Percentiles rank a stretch among this genome's conserved stretches.
Conservation (phyloP, 2,888 invertebrate genomes). For the Phorcus lineatus region DNA sequence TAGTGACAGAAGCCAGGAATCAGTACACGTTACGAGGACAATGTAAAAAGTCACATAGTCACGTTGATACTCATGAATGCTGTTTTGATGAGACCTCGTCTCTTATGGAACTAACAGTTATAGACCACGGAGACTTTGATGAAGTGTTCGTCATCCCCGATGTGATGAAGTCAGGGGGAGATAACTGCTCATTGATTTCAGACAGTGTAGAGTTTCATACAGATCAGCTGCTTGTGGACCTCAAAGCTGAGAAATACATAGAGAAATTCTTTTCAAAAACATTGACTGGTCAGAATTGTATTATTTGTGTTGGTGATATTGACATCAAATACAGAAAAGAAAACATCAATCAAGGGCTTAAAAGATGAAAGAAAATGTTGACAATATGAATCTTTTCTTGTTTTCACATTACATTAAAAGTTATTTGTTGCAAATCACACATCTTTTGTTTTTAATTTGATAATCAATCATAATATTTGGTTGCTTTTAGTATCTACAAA, state of each 20-base stretch:
- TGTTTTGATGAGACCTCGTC: constrained; percentile 35
- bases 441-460: too few relatives aligned
- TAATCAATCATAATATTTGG: too few relatives aligned
- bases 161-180: constrained; percentile 48
- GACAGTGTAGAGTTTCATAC: constrained; percentile 44
- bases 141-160: constrained; percentile 32
- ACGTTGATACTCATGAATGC: constrained; percentile 39
- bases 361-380: too few relatives aligned
- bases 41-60: background rate
- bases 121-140: constrained; percentile 30
- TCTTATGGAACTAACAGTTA: constrained; percentile 33
- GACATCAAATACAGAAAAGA: constrained; percentile 25
- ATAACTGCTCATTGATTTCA: constrained; percentile 48
- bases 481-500: too few relatives aligned
- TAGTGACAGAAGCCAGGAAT: constrained; percentile 20
- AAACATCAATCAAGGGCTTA: too few relatives aligned
- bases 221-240: constrained; percentile 43
- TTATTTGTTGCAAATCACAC: too few relatives aligned
- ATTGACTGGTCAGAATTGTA: constrained; percentile 30
- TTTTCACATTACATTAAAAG: too few relatives aligned
- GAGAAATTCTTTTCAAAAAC: constrained; percentile 41
- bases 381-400: too few relatives aligned
- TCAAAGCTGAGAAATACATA: constrained; percentile 40
- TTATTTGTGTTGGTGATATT: constrained; percentile 43
- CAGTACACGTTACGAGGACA: constrained; percentile 28